Evolutionary conservation across 2,888 invertebrate genomes (phyloP).

Genomic region (Toxonevra muliebris): DNA sequence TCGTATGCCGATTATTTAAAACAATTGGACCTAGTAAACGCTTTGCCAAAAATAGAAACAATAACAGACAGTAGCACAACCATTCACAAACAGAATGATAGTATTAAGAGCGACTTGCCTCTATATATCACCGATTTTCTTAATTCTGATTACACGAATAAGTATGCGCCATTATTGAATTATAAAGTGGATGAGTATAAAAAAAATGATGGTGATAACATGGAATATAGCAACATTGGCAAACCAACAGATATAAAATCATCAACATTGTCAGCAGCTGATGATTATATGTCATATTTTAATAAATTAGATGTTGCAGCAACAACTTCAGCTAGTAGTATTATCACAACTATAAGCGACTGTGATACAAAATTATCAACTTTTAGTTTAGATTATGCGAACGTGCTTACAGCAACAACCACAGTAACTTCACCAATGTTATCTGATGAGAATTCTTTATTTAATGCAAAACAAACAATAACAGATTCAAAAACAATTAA

Average conservation of each 20-base stretch:
- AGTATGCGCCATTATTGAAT: constrained; percentile 2
- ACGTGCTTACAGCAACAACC: background rate
- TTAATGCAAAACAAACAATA: background rate
- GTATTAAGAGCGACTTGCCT: constrained; percentile 28
- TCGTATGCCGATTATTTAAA: constrained; percentile 53
- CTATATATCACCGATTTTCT: constrained; percentile 40
- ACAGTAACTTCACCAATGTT: background rate
- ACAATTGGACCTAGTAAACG: constrained; percentile 43
- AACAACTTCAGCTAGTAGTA: constrained; percentile 17
- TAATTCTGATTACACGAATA: constrained; percentile 18
- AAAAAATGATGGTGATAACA: constrained; percentile 12
- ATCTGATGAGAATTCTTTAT: background rate
- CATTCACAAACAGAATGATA: constrained; percentile 42
- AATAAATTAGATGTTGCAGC: constrained; percentile 7
- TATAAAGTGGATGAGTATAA: constrained; percentile 16
- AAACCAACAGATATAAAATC: constrained; percentile 12
- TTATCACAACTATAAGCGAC: background rate
- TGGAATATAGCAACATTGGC: constrained; percentile 8
- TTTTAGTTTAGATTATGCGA: background rate
- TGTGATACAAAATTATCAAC: background rate
- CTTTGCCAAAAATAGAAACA: background rate
- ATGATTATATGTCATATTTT: background rate
- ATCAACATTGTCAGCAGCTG: background rate
- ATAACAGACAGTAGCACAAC: constrained; percentile 10
- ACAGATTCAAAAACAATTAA: constrained; percentile 19